These are phyloP conservation scores for Tetrax tetrax DNA, from an alignment of 2,113 vertebrate genomes.

Conservation along the genomic window DNA sequence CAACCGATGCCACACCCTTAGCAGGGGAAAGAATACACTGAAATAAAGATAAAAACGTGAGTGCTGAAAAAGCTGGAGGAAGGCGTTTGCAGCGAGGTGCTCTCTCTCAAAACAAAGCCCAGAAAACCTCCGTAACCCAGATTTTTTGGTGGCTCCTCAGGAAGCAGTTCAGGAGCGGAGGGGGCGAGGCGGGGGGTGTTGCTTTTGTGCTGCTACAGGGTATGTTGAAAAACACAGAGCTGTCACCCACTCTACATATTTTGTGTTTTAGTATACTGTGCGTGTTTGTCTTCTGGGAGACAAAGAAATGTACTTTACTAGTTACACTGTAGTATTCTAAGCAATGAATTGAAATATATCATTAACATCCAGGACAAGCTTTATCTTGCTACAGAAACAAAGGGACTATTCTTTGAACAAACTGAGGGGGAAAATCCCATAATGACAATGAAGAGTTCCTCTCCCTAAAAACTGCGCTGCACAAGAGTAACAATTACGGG, in stretches of 20 bases:
- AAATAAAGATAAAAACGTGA: neutral
- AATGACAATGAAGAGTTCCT: slow-evolving; percentile 75
- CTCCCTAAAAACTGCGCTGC: slow-evolving; percentile 68
- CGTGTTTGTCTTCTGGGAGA: slow-evolving; percentile 54
- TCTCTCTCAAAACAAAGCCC: neutral
- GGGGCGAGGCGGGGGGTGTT: neutral
- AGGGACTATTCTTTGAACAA: slow-evolving; percentile 70
- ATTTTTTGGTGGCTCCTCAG: neutral
- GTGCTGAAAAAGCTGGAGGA: neutral
- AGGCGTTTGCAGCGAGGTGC: neutral
- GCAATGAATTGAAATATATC: slow-evolving; percentile 74
- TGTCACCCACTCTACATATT: slow-evolving; percentile 67
- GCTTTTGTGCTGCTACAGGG: neutral
- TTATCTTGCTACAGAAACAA: slow-evolving; percentile 74
- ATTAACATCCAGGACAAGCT: slow-evolving; percentile 75
- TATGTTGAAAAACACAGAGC: slow-evolving; percentile 37
- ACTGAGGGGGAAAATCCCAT: slow-evolving; percentile 65
- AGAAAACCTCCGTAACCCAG: neutral
- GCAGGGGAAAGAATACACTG: neutral
- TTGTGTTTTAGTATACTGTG: slow-evolving; percentile 53
- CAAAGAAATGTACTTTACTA: slow-evolving; percentile 64
- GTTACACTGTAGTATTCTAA: slow-evolving; percentile 72
- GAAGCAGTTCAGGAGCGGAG: neutral
- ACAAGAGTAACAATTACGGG: slow-evolving; percentile 71
- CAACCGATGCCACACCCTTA: neutral